phyloP scores from a whole-genome alignment of 2,797 vertebrate species.

The Trematomus bernacchii region DNA sequence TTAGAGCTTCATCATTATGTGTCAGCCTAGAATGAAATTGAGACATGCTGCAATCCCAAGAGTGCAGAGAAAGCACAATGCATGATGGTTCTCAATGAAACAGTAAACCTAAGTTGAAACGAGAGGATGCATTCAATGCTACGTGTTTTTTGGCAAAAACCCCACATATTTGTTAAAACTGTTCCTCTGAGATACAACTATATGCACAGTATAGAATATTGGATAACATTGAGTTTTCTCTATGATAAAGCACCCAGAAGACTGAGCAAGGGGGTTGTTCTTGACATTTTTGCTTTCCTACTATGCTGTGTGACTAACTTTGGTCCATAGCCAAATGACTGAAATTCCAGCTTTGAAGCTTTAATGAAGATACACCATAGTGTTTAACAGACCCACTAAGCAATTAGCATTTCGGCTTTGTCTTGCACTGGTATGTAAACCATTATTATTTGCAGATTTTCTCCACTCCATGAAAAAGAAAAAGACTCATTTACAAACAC shows the following conservation, averaged over 20 bases:
- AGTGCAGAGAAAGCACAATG: constrained; percentile 22
- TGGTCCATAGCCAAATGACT: constrained; percentile 75
- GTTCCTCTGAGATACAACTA: constrained; percentile 20
- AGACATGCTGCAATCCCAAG: constrained; percentile 49
- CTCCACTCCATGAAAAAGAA: constrained; percentile 75
- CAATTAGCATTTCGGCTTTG: constrained; percentile 80
- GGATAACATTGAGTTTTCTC: constrained; percentile 31
- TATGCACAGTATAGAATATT: constrained; percentile 3
- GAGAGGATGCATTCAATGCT: constrained; percentile 53
- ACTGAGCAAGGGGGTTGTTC: constrained; percentile 44
- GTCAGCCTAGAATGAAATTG: constrained; percentile 58
- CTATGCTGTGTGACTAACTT: constrained; percentile 71
- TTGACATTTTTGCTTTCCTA: constrained; percentile 57
- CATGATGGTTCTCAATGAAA: constrained; percentile 43
- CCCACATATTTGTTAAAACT: constrained; percentile 9
- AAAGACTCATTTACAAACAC: constrained; percentile 79
- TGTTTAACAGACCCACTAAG: constrained; percentile 82
- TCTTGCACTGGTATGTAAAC: constrained; percentile 78
- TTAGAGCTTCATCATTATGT: constrained; percentile 61
- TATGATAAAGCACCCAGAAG: constrained; percentile 23
- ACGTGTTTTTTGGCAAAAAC: constrained; percentile 19
- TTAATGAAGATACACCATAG: constrained; percentile 85
- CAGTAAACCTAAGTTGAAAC: constrained; percentile 27
- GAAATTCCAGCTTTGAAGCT: constrained; percentile 86
- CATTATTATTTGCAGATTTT: constrained; percentile 87